A percentile compares a stretch with the other conserved stretches of the same genome.
These are phyloP conservation scores for Xenotilapia flavipinnis DNA, from an alignment of 2,113 vertebrate genomes.

Conservation along the genomic window DNA sequence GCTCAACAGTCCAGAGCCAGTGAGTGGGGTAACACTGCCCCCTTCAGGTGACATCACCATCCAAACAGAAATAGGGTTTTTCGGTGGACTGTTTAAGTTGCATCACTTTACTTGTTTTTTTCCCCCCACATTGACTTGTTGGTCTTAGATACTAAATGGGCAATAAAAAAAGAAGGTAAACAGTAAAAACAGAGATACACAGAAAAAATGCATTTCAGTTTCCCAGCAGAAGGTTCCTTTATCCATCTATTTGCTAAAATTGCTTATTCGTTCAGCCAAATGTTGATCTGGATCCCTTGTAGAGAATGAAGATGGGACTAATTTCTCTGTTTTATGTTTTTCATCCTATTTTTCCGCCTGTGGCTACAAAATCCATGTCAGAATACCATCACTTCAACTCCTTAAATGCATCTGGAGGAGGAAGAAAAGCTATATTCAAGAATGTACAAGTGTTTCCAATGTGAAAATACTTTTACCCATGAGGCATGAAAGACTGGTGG, in stretches of 20 bases:
- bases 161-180: not conserved
- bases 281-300: not conserved
- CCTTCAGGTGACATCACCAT: not conserved
- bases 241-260: not conserved
- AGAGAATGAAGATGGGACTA: not conserved
- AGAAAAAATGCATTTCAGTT: not conserved
- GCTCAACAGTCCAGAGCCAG: accelerated
- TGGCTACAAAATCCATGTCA: not conserved
- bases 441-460: not conserved
- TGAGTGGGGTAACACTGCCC: constrained; percentile 36
- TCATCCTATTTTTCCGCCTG: not conserved
- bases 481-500: not conserved
- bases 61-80: not conserved
- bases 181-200: not conserved
- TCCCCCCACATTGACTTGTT: not conserved
- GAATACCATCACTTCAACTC: not conserved
- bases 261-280: not conserved
- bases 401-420: not conserved
- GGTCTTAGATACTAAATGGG: not conserved
- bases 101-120: not conserved
- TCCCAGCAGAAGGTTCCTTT: not conserved
- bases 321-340: not conserved
- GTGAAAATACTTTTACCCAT: not conserved
- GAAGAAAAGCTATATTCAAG: not conserved
- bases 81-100: not conserved